Percentiles rank a stretch among this genome's conserved stretches.
phyloP scores from a whole-genome alignment of 2,113 vertebrate genomes.

The Lonchura striata region DNA sequence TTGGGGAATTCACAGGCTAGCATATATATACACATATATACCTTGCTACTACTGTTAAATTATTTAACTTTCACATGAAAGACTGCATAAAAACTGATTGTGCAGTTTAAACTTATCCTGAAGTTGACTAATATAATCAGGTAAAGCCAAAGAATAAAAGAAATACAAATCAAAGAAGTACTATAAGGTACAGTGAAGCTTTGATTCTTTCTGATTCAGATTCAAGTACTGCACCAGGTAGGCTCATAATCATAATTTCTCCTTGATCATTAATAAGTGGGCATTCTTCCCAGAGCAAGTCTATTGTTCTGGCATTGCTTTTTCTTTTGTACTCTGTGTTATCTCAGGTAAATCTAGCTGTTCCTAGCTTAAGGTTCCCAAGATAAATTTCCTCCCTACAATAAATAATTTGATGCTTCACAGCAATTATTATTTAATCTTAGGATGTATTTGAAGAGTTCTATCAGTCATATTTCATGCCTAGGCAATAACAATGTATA shows the following conservation, averaged over 20 bases:
- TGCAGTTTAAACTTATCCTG: not conserved
- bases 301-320: not conserved
- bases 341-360: not conserved
- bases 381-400: not conserved
- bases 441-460: not conserved
- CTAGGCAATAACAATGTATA: not conserved
- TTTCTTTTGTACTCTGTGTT: not conserved
- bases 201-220: not conserved
- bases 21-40: not conserved
- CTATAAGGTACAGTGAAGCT: not conserved
- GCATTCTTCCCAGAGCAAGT: not conserved
- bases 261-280: not conserved
- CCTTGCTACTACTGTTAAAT: not conserved
- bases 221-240: not conserved
- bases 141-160: not conserved
- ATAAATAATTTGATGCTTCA: not conserved
- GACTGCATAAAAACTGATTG: not conserved
- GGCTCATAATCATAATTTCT: not conserved
- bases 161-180: not conserved
- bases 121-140: not conserved
- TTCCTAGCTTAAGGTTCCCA: not conserved
- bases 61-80: not conserved
- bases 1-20: not conserved
- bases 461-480: not conserved
- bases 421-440: not conserved